Conservation (phyloP, 2,797 vertebrate genomes). For the Paramormyrops hopkinsi region DNA sequence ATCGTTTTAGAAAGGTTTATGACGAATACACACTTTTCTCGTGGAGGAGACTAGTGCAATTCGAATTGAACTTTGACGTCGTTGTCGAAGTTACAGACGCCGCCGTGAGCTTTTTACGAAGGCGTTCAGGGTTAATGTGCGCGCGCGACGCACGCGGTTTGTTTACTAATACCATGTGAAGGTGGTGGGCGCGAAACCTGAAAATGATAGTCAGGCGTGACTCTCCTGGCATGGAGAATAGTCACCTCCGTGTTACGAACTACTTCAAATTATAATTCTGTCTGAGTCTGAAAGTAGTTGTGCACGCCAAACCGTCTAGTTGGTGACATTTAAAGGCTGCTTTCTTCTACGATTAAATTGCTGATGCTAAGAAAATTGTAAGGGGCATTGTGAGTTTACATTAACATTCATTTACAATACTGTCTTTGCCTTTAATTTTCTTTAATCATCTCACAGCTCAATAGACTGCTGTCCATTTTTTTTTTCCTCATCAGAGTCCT, state of each 20-base stretch:
- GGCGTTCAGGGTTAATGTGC: not conserved
- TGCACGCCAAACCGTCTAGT: not conserved
- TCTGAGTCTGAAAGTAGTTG: not conserved
- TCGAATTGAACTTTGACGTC: not conserved
- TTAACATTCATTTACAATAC: not conserved
- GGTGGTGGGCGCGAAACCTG: not conserved
- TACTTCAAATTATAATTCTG: not conserved
- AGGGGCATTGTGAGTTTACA: not conserved
- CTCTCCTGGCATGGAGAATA: not conserved
- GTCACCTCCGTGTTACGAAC: not conserved
- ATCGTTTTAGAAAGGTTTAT: not conserved
- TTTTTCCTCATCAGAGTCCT: not conserved
- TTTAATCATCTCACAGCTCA: not conserved
- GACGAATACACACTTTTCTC: not conserved
- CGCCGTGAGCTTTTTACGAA: not conserved
- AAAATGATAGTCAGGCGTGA: not conserved
- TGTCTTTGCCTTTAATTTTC: not conserved
- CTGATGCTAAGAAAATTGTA: not conserved
- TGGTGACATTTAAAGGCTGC: not conserved
- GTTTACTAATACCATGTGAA: not conserved
- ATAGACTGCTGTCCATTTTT: not conserved
- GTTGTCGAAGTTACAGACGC: not conserved
- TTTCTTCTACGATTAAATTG: not conserved
- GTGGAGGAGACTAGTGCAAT: not conserved
- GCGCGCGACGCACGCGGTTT: not conserved